These are phyloP conservation scores for Archivesica marissinica DNA, from an alignment of 1,140 invertebrate genomes.

Conservation along the genomic window DNA sequence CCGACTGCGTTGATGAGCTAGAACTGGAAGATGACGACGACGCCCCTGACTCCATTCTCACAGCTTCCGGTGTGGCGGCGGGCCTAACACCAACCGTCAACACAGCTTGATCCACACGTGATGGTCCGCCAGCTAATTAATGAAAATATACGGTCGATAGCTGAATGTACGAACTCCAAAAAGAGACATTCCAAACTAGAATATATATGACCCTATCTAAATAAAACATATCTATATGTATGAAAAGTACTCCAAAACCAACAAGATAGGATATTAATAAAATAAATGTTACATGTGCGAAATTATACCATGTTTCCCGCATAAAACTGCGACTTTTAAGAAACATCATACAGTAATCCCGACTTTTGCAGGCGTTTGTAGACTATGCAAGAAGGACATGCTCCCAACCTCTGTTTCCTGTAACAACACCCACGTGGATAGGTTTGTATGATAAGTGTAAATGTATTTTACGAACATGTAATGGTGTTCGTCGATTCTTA, in stretches of 20 bases:
- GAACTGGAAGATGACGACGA: conserved; percentile 26
- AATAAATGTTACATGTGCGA: too few relatives aligned
- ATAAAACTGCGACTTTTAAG: too few relatives aligned
- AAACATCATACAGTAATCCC: too few relatives aligned
- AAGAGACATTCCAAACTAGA: neutral
- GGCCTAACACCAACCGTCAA: neutral
- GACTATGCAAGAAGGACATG: too few relatives aligned
- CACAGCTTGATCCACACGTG: neutral
- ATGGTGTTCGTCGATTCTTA: too few relatives aligned
- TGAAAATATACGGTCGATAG: neutral
- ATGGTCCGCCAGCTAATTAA: neutral
- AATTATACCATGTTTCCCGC: too few relatives aligned
- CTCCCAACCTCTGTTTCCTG: too few relatives aligned
- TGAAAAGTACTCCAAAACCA: neutral
- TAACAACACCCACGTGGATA: too few relatives aligned
- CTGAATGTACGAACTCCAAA: neutral
- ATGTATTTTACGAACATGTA: too few relatives aligned
- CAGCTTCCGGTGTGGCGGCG: neutral
- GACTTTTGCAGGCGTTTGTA: too few relatives aligned
- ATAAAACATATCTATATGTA: neutral
- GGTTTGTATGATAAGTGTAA: too few relatives aligned
- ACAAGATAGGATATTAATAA: neutral
- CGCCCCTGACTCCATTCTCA: neutral
- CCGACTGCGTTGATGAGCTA: neutral
- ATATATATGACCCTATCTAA: neutral